A percentile compares a stretch with the other conserved stretches of the same genome.
These are phyloP conservation scores for Tadarida brasiliensis DNA, from an alignment of 2,797 vertebrate species.

Conservation along the genomic window DNA sequence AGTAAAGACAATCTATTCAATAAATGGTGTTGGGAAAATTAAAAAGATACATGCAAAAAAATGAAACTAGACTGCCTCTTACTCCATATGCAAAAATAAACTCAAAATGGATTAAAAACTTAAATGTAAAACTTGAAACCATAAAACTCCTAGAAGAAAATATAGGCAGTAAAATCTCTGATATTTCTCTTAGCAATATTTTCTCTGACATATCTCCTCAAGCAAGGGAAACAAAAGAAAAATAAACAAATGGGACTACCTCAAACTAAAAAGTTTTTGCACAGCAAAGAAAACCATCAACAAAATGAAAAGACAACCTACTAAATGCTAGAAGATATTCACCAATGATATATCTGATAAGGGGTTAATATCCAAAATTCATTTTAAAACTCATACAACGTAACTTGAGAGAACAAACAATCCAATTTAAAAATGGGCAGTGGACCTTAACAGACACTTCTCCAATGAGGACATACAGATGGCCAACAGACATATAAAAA, in stretches of 20 bases:
- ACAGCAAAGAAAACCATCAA: background rate
- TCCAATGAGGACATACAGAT: too few species aligned
- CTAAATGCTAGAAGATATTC: too few species aligned
- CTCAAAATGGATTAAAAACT: background rate
- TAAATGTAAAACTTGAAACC: background rate
- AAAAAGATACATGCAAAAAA: background rate
- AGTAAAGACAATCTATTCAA: too few species aligned
- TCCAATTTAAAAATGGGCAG: too few species aligned
- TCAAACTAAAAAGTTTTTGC: too few species aligned
- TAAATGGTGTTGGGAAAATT: background rate
- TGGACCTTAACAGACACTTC: too few species aligned
- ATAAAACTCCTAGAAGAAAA: background rate
- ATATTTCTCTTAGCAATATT: background rate
- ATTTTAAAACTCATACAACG: too few species aligned
- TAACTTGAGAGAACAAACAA: too few species aligned
- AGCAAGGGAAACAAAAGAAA: background rate
- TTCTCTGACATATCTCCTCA: background rate
- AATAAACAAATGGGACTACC: too few species aligned
- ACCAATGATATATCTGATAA: too few species aligned
- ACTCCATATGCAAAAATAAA: background rate
- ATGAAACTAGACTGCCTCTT: background rate
- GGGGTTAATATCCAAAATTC: too few species aligned
- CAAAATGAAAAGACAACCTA: background rate
- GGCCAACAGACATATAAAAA: too few species aligned
- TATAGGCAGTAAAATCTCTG: background rate